Evolutionary conservation across 2,797 vertebrate species (phyloP).

Genomic region (Centroberyx gerrardi): DNA sequence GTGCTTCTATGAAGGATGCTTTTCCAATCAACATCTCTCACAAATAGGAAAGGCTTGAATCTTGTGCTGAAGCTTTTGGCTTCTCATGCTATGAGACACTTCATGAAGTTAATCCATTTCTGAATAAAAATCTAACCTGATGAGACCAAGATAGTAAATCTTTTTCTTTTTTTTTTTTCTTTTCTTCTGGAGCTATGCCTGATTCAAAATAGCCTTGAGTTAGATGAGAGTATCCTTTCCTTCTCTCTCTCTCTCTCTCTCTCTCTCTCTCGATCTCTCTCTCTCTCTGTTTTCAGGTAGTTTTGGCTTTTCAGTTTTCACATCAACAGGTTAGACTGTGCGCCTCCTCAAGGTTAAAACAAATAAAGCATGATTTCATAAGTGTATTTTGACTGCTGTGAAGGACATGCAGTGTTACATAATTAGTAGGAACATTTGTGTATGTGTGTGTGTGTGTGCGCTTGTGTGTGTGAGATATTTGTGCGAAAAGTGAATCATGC

Average conservation of each 20-base stretch:
- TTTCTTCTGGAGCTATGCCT: not conserved
- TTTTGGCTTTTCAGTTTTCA: slow-evolving; percentile 31
- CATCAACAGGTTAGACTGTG: slow-evolving; percentile 14
- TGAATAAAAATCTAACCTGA: slow-evolving; percentile 6
- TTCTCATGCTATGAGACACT: not conserved
- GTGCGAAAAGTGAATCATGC: no score
- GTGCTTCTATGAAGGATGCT: not conserved
- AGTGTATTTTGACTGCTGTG: slow-evolving; percentile 5
- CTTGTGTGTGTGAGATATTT: no score
- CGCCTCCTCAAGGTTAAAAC: slow-evolving; percentile 20
- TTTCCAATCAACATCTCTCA: not conserved
- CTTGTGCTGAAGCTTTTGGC: not conserved
- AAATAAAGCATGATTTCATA: not conserved
- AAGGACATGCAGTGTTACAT: slow-evolving; percentile 11
- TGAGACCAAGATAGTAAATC: not conserved
- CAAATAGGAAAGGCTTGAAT: slow-evolving; percentile 9
- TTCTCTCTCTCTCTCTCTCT: not conserved
- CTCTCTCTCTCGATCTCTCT: not conserved
- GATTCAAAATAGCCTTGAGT: slow-evolving; percentile 31
- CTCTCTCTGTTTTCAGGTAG: not conserved
- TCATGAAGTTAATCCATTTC: slow-evolving; percentile 27
- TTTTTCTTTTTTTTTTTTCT: not conserved
- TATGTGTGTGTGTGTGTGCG: not conserved
- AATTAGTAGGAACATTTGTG: not conserved
- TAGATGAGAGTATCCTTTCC: slow-evolving; percentile 1